These are phyloP conservation scores for Channa maculata DNA, from an alignment of 2,113 vertebrate genomes.

Conservation along the genomic window DNA sequence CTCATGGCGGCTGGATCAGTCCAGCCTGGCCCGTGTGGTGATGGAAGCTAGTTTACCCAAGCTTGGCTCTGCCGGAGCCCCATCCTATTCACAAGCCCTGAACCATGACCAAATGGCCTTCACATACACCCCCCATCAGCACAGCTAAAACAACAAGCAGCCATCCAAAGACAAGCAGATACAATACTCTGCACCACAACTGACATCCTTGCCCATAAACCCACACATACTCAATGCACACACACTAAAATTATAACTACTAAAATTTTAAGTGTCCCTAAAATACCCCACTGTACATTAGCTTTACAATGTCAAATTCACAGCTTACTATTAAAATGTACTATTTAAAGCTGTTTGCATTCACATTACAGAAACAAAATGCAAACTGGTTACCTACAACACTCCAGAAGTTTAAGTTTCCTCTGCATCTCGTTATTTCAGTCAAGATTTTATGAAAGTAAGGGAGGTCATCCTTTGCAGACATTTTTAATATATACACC, in stretches of 20 bases:
- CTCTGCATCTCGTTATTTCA: background rate
- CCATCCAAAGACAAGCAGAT: constrained; percentile 79
- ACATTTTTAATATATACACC: too few species aligned
- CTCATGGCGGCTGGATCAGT: constrained; percentile 42
- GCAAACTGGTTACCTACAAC: background rate
- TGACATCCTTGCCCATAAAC: constrained; percentile 39
- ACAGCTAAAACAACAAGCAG: constrained; percentile 79
- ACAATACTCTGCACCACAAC: constrained; percentile 54
- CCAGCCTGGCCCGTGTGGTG: constrained; percentile 53
- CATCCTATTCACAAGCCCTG: constrained; percentile 69
- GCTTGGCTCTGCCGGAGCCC: constrained; percentile 52
- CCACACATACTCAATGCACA: constrained; percentile 14
- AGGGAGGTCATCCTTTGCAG: background rate
- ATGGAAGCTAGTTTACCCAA: constrained; percentile 71
- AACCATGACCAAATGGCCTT: constrained; percentile 77
- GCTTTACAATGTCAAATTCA: background rate
- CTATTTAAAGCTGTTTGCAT: background rate
- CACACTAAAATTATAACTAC: constrained; percentile 9
- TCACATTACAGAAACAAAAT: background rate
- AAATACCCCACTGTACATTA: background rate
- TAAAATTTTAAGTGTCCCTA: constrained; percentile 10
- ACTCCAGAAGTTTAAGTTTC: background rate
- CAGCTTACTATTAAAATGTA: too few species aligned
- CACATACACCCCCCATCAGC: constrained; percentile 73
- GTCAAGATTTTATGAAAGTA: background rate